A percentile compares a stretch with the other conserved stretches of the same genome.
These are phyloP conservation scores for Labrus mixtus DNA, from an alignment of 2,113 vertebrate genomes.

Conservation along the genomic window DNA sequence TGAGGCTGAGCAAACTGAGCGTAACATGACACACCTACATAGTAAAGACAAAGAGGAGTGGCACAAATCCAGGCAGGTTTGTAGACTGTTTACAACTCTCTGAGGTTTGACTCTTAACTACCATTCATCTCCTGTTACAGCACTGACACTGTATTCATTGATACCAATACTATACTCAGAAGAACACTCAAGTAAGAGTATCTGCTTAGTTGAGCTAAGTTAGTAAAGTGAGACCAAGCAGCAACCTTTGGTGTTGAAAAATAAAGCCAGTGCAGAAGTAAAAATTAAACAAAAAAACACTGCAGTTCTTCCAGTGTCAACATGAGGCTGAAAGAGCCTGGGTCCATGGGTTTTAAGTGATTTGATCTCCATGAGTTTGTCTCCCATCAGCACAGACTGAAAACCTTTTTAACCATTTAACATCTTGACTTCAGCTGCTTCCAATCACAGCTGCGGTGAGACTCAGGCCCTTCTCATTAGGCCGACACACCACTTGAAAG, in stretches of 20 bases:
- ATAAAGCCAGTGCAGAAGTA: no score
- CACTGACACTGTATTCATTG: no score
- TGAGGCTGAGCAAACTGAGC: background rate
- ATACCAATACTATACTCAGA: no score
- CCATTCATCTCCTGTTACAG: background rate
- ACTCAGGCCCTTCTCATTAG: slow-evolving; percentile 70
- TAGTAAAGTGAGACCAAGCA: no score
- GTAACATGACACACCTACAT: slow-evolving; percentile 4
- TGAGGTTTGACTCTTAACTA: background rate
- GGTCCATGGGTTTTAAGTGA: background rate
- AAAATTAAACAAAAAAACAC: no score
- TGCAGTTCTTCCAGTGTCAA: no score
- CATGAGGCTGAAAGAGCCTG: no score
- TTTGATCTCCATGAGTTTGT: slow-evolving; percentile 16
- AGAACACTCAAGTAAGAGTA: background rate
- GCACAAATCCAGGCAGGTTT: background rate
- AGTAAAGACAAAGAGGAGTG: slow-evolving; percentile 28
- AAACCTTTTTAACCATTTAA: slow-evolving; percentile 31
- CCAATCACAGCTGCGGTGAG: slow-evolving; percentile 59
- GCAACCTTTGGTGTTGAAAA: no score
- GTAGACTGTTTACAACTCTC: no score
- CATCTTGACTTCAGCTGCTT: slow-evolving; percentile 64
- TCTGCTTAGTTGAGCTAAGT: no score
- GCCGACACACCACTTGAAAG: slow-evolving; percentile 67
- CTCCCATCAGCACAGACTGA: slow-evolving; percentile 19